Evolutionary conservation across 2,797 vertebrate species (phyloP).

Genomic region (Acridotheres tristis): DNA sequence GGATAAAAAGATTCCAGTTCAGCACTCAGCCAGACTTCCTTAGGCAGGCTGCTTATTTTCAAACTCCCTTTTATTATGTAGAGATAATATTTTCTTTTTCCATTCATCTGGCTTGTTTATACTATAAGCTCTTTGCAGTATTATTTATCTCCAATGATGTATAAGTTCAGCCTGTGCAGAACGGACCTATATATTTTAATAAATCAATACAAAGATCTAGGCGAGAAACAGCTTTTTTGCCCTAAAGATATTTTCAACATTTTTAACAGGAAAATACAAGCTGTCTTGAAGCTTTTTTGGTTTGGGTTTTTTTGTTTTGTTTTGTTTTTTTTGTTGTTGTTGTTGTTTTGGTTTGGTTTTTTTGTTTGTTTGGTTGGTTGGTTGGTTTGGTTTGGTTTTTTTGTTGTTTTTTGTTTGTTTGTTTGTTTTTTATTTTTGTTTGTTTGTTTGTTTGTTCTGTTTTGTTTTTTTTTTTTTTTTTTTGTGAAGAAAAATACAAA

Average conservation of each 20-base stretch:
- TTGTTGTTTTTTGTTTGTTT: background rate
- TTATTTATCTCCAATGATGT: slow-evolving; percentile 41
- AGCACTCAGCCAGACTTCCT: background rate
- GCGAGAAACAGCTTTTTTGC: slow-evolving; percentile 27
- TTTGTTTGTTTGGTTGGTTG: no score
- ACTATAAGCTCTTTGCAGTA: slow-evolving; percentile 17
- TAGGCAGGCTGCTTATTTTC: slow-evolving; percentile 3
- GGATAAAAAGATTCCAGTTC: background rate
- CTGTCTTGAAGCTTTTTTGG: background rate
- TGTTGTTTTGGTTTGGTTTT: no score
- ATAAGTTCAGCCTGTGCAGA: slow-evolving; percentile 1
- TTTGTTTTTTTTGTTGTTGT: no score
- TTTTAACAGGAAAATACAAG: slow-evolving; percentile 43
- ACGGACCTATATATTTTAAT: slow-evolving; percentile 39
- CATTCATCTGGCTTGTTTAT: slow-evolving; percentile 47
- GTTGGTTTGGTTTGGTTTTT: no score
- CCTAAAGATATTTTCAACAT: slow-evolving; percentile 18
- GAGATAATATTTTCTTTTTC: slow-evolving; percentile 48
- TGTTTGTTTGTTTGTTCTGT: no score
- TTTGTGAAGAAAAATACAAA: background rate
- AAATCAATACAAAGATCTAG: slow-evolving; percentile 30
- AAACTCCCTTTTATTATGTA: slow-evolving; percentile 4
- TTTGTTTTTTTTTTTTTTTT: no score
- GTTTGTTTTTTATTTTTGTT: no score
- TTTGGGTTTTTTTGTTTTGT: no score